Evolutionary conservation across 2,888 invertebrate genomes (phyloP).

Genomic region (Thecocarcelia acutangulata): DNA sequence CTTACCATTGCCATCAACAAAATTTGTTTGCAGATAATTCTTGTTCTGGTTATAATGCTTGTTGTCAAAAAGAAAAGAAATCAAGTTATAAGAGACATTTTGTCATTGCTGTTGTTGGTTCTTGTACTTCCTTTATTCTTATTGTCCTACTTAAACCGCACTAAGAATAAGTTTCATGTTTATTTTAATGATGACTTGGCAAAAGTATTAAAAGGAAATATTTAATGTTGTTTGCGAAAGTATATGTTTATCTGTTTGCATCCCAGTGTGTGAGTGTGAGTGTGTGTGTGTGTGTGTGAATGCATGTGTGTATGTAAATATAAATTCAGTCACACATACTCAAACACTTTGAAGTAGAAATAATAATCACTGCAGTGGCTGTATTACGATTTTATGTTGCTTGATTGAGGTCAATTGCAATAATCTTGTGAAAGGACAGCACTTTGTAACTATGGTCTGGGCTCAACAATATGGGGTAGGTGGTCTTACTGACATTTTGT

Average conservation of each 20-base stretch:
- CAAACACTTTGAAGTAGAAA: slow-evolving; percentile 20
- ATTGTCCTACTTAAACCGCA: slow-evolving; percentile 68
- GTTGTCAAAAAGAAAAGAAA: slow-evolving; percentile 55
- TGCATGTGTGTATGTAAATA: not conserved
- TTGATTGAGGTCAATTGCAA: slow-evolving; percentile 65
- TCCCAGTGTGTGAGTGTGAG: not conserved
- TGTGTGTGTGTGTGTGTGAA: not conserved
- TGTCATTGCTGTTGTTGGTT: not conserved
- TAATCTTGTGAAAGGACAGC: slow-evolving; percentile 47
- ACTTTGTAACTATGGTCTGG: slow-evolving; percentile 33
- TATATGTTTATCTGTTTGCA: not conserved
- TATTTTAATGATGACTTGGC: slow-evolving; percentile 70
- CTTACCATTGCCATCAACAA: slow-evolving; percentile 5
- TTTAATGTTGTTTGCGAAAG: slow-evolving; percentile 57
- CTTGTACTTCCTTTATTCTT: slow-evolving; percentile 41
- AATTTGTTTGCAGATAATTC: slow-evolving; percentile 48
- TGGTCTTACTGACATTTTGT: slow-evolving; percentile 38
- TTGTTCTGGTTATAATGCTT: slow-evolving; percentile 53
- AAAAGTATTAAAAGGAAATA: slow-evolving; percentile 68
- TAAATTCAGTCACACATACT: not conserved
- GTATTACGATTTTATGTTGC: slow-evolving; percentile 51
- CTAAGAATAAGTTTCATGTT: slow-evolving; percentile 66
- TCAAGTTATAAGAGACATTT: slow-evolving; percentile 27
- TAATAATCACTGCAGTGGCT: slow-evolving; percentile 57
- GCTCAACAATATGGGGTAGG: slow-evolving; percentile 34